A percentile compares a stretch with the other conserved stretches of the same genome.
Conservation (phyloP, 2,888 invertebrate genomes). For the Folsomia manolachei region DNA sequence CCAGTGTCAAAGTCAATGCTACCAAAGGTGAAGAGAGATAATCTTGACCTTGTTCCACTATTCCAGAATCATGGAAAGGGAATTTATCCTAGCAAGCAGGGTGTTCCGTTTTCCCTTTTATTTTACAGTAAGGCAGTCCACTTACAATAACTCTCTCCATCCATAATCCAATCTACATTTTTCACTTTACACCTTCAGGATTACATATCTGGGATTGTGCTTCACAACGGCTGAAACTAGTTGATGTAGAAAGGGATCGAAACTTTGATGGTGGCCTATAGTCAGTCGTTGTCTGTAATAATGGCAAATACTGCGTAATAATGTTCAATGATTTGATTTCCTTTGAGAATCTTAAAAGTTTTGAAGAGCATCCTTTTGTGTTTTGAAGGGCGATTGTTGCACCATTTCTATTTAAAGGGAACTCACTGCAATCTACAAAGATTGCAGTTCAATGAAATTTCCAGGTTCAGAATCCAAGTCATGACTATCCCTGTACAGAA, state of each 20-base stretch:
- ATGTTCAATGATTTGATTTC: conserved; percentile 21
- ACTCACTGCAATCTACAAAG: too few relatives aligned
- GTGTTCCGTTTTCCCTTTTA: conserved; percentile 16
- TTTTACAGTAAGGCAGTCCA: background rate
- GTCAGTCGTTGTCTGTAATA: conserved; percentile 7
- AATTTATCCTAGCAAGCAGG: background rate
- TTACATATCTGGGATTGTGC: too few relatives aligned
- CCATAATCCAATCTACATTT: background rate
- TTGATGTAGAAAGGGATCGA: background rate
- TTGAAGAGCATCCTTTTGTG: conserved; percentile 14
- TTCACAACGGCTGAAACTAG: too few relatives aligned
- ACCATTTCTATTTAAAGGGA: conserved; percentile 2
- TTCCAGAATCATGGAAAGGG: background rate
- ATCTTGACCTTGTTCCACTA: conserved; percentile 42
- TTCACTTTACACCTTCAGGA: background rate
- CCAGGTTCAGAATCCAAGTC: too few relatives aligned
- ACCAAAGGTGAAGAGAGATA: conserved; percentile 35
- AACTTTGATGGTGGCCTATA: conserved; percentile 16
- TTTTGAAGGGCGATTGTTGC: background rate
- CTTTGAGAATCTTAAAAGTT: conserved; percentile 6
- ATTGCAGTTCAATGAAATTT: too few relatives aligned
- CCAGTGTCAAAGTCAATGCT: conserved; percentile 7
- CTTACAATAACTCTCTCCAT: background rate
- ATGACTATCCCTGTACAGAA: background rate
- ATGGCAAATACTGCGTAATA: background rate